Base-by-base conservation (phyloP, 2,888 invertebrate species). In the Anticlea derivata region DNA sequence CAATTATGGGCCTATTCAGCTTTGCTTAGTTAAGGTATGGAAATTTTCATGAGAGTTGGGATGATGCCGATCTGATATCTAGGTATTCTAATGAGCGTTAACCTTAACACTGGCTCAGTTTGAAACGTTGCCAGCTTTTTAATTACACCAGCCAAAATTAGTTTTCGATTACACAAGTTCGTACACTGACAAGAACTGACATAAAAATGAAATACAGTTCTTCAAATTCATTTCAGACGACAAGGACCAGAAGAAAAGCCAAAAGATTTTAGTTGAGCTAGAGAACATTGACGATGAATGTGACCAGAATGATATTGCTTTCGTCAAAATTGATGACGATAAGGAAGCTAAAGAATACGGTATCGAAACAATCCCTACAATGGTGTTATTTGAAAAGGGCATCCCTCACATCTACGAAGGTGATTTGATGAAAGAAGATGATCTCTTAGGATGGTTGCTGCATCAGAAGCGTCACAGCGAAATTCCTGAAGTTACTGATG, bases 271-370 rank as follows among this genome's bases (percentile, higher is more conserved):
- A 58, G 86, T 91, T 43, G 97, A 97, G 81, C 85, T 97, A 69
- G 97, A 98, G 85, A 97, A 97, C 76, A 97, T 98, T 67, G 98
- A 98, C 75, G 97, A 97, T 73, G 97, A 97, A 78, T 97, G 97
- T 83, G 97, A 97, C 80, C 95, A 96, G 74, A 96, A 97, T 75
- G 96, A 96, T 73, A 97, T 97, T 66, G 96, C 96, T 40, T 97
- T 97, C 77, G 97, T 97, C 5, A 97, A 97, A 83, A 97, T 97
- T 69, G 96, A 96, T 73, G 96, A 97, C 70, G 94, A 95, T 58
- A 94, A 94, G 50, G 96, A 97, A 81, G 97, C 97, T 27, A 96
- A 96, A 73, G 97, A 97, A 77, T 97, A 96, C 78, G 97, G 97
- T 55, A 95, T 97, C 66, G 96, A 97, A 65, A 85, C 90, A 10